phyloP scores from a whole-genome alignment of 2,888 invertebrate genomes.

The Tipula unca region DNA sequence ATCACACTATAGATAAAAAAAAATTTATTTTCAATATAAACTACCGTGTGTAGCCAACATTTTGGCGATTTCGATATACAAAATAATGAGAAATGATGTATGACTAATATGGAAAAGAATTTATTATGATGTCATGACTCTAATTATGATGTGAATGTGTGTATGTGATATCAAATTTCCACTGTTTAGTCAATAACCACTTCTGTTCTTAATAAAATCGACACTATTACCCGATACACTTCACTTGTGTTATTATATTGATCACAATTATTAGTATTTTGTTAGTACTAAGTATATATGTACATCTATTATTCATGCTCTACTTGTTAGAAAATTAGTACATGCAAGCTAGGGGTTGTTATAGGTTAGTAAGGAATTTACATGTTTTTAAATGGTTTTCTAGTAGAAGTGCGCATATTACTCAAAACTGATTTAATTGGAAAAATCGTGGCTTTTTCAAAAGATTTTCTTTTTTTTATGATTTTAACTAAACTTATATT shows the following conservation, averaged over 20 bases:
- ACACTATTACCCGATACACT: background rate
- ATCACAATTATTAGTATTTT: background rate
- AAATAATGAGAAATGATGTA: background rate
- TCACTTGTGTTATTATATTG: background rate
- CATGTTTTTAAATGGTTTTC: background rate
- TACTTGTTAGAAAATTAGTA: background rate
- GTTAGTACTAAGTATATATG: background rate
- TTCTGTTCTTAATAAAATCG: background rate
- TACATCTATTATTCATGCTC: background rate
- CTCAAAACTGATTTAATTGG: background rate
- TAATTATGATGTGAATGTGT: background rate
- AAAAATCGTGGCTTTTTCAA: background rate
- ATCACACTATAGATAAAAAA: background rate
- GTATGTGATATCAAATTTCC: background rate
- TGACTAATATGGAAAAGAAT: background rate
- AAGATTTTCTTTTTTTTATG: background rate
- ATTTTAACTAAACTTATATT: background rate
- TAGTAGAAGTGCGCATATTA: constrained; percentile 8
- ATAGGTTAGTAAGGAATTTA: background rate
- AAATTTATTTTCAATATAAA: background rate
- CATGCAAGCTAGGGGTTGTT: background rate
- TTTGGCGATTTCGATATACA: background rate
- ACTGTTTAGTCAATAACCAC: background rate
- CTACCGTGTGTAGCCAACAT: background rate
- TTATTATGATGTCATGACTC: background rate